Percentiles rank a stretch among this genome's conserved stretches.
These are phyloP conservation scores for Nannoperca obscura DNA, from an alignment of 2,797 vertebrate species.

Conservation along the genomic window DNA sequence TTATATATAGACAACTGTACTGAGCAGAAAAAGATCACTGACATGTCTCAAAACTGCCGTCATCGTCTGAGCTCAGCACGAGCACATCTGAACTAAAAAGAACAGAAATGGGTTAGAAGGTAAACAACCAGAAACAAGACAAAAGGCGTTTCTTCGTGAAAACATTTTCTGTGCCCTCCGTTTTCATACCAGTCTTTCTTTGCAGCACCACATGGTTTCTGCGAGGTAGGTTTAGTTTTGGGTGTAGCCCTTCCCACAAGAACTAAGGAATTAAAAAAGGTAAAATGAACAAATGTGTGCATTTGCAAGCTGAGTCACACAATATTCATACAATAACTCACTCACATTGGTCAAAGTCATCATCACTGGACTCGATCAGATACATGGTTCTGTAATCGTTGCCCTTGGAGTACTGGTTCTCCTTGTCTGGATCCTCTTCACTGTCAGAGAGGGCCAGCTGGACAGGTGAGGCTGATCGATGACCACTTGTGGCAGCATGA, in stretches of 20 bases:
- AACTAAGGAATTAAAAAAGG: constrained; percentile 58
- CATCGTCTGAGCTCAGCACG: constrained; percentile 82
- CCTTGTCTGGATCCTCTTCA: constrained; percentile 72
- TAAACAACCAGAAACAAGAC: neutral
- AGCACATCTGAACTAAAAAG: constrained; percentile 58
- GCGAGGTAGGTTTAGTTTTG: constrained; percentile 56
- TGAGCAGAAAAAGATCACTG: constrained; percentile 46
- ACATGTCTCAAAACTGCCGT: constrained; percentile 83
- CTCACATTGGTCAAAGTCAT: constrained; percentile 85
- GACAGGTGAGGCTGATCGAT: neutral
- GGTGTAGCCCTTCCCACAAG: constrained; percentile 66
- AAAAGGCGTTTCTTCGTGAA: neutral
- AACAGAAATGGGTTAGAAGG: neutral
- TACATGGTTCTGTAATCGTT: constrained; percentile 46
- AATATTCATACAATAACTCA: neutral
- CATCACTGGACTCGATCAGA: constrained; percentile 83
- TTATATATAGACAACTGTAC: neutral
- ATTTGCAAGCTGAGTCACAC: neutral
- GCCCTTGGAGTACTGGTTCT: constrained; percentile 60
- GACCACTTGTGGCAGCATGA: constrained; percentile 49
- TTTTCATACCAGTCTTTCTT: constrained; percentile 64
- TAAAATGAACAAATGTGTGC: neutral
- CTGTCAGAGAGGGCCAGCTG: constrained; percentile 41
- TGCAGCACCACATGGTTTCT: constrained; percentile 42
- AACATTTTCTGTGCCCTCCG: neutral